Evolutionary conservation across 2,113 vertebrate species (phyloP).

Genomic region (Myxocyprinus asiaticus): DNA sequence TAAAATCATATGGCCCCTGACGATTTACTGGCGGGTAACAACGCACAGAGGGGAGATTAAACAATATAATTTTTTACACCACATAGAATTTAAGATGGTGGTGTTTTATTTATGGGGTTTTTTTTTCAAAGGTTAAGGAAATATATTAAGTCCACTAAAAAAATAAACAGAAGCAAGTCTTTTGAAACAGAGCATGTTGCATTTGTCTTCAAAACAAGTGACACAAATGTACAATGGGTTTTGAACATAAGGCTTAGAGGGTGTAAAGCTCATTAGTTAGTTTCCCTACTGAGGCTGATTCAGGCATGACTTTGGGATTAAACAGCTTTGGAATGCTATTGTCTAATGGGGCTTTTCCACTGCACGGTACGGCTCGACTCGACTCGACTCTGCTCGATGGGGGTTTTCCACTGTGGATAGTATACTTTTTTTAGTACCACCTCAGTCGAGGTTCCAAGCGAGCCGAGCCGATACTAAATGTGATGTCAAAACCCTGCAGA

Average conservation of each 20-base stretch:
- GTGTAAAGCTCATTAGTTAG: conserved; percentile 55
- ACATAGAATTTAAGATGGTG: conserved; percentile 16
- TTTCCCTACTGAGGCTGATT: conserved; percentile 53
- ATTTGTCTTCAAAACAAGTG: conserved; percentile 30
- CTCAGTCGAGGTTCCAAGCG: no score
- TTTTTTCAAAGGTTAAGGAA: background rate
- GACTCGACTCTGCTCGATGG: no score
- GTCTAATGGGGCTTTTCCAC: no score
- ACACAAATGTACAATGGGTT: conserved; percentile 20
- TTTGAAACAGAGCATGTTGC: background rate
- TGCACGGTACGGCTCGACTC: no score
- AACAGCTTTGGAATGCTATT: conserved; percentile 51
- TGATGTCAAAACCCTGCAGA: no score
- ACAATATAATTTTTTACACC: conserved; percentile 11
- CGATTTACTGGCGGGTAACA: conserved; percentile 32
- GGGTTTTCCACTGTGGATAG: no score
- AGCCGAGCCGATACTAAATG: no score
- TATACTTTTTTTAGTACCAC: no score
- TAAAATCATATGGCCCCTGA: conserved; percentile 40
- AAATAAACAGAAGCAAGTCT: background rate
- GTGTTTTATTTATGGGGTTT: no score
- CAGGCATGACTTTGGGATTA: conserved; percentile 54
- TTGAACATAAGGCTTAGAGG: conserved; percentile 51
- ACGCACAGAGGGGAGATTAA: conserved; percentile 29
- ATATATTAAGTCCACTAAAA: background rate